Evolutionary conservation across 2,888 invertebrate species (phyloP).

Genomic region (Hemithea aestivaria): DNA sequence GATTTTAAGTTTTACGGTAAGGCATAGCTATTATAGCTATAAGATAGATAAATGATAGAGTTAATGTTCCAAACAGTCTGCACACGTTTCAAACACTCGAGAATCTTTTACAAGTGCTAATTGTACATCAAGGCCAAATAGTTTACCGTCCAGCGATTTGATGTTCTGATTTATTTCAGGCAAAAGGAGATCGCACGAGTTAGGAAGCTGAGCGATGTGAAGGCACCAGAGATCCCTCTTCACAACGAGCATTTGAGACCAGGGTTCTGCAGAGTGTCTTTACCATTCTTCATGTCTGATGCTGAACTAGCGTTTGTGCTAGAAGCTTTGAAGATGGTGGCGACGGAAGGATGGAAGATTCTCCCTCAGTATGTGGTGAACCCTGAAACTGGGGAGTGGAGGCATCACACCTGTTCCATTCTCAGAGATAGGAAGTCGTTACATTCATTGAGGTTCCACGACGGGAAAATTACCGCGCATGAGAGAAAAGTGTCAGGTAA

Average conservation of each 20-base stretch:
- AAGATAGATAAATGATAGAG: too few species aligned
- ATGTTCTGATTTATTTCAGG: constrained; percentile 45
- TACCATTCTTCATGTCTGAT: constrained; percentile 92
- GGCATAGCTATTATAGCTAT: too few species aligned
- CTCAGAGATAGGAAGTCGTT: constrained; percentile 91
- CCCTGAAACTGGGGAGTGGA: constrained; percentile 93
- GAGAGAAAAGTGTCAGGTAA: constrained; percentile 83
- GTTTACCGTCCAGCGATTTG: constrained; percentile 20
- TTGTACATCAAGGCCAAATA: constrained; percentile 34
- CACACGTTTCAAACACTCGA: constrained; percentile 23
- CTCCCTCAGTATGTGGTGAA: constrained; percentile 93
- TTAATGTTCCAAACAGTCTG: constrained; percentile 38
- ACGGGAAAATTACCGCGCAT: constrained; percentile 86
- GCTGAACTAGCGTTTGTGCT: constrained; percentile 88
- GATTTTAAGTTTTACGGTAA: too few species aligned
- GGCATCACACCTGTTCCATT: constrained; percentile 87
- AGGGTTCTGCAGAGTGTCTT: constrained; percentile 90
- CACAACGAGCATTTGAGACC: constrained; percentile 87
- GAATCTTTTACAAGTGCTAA: constrained; percentile 30
- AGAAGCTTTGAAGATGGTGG: constrained; percentile 91
- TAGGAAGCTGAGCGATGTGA: constrained; percentile 63
- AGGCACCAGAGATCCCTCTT: constrained; percentile 64
- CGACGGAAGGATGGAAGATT: constrained; percentile 93
- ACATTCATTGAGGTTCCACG: constrained; percentile 85
- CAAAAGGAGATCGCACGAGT: constrained; percentile 68